Conservation (phyloP, 2,113 vertebrate genomes). For the Gallinago paraguaiae region DNA sequence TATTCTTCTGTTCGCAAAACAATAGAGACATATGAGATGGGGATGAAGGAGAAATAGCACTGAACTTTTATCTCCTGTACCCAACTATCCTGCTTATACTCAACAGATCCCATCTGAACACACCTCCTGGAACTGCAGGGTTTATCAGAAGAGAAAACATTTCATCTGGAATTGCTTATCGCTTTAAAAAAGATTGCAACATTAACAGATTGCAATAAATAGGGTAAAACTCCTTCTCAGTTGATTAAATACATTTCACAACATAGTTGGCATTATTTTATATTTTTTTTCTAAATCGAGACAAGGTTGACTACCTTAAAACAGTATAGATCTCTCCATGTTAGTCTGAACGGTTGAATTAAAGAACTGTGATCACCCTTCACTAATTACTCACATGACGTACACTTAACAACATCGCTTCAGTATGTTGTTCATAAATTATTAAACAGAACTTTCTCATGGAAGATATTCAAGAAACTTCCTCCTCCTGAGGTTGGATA, state of each 20-base stretch:
- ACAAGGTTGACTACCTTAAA: background rate
- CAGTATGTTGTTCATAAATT: background rate
- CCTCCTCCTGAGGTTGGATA: background rate
- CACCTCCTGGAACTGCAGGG: background rate
- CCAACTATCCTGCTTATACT: background rate
- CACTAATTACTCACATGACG: background rate
- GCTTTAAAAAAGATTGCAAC: background rate
- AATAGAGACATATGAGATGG: background rate
- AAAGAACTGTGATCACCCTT: background rate
- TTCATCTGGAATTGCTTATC: background rate
- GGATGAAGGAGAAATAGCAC: background rate
- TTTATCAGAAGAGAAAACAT: background rate
- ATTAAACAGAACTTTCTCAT: background rate
- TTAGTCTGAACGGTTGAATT: background rate
- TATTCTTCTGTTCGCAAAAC: background rate
- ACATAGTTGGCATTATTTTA: background rate
- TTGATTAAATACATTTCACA: background rate
- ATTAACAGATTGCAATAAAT: background rate
- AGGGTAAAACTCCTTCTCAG: background rate
- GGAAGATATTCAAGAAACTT: background rate
- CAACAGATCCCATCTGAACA: background rate
- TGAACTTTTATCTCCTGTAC: background rate
- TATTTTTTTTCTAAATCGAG: background rate
- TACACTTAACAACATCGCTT: background rate
- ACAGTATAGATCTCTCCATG: accelerated